These are phyloP conservation scores for Chiloscyllium plagiosum DNA, from an alignment of 2,113 vertebrate genomes.

Conservation along the genomic window DNA sequence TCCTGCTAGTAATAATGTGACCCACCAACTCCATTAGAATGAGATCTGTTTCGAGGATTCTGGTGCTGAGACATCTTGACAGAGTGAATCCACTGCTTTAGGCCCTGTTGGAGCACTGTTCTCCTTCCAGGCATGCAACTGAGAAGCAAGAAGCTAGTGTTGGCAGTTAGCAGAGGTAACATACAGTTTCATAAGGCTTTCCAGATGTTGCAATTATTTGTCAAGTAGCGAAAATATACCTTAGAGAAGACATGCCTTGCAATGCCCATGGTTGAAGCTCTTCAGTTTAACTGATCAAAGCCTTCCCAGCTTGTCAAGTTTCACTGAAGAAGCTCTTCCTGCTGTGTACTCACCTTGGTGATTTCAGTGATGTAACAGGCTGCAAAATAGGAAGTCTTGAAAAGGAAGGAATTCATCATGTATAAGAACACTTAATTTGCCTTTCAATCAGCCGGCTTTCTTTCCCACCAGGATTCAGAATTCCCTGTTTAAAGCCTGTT, in stretches of 20 bases:
- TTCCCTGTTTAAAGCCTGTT: not conserved
- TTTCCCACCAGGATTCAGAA: not conserved
- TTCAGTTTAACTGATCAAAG: not conserved
- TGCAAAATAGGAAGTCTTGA: not conserved
- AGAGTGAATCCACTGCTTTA: not conserved
- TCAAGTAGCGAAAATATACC: not conserved
- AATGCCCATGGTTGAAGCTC: not conserved
- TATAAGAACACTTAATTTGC: not conserved
- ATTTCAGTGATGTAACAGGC: not conserved
- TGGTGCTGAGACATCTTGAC: not conserved
- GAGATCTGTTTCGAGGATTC: not conserved
- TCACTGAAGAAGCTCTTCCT: not conserved
- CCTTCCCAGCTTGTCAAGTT: not conserved
- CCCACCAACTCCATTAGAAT: not conserved
- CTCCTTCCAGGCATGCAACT: not conserved
- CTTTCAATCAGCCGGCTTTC: not conserved
- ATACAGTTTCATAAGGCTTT: not conserved
- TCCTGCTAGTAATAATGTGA: not conserved
- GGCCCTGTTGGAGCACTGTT: not conserved
- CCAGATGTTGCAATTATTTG: not conserved
- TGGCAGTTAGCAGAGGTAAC: not conserved
- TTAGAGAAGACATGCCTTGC: not conserved
- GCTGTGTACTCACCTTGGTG: not conserved
- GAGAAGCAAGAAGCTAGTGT: not conserved
- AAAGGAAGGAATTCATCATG: not conserved